Evolutionary conservation across 1,140 invertebrate species (phyloP), one percentile per base, ranked within the genome.

Genomic region (Brachystomella parvula): DNA sequence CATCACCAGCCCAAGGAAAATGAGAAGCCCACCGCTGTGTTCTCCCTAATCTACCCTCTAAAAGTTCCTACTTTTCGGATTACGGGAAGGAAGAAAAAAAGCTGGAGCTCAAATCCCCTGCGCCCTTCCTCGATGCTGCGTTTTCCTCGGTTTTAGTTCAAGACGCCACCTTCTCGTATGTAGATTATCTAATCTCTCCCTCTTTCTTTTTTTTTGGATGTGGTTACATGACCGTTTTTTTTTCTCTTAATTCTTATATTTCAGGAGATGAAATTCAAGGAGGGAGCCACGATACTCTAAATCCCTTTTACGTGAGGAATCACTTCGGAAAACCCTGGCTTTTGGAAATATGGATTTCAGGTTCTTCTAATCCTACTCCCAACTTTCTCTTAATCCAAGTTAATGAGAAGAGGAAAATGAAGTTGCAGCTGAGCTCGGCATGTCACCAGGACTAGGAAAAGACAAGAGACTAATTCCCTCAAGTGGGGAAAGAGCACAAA

Each of bases 131-230:
- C 24, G 9, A 56, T 68, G 47, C 39, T 69, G 63, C 68, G 68
- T 47, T 63, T 69, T 65, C 29, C 44, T 21, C 44, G 64, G 68
- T 63, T 65, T 69, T 57, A 26, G 64, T 62, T 61, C 64, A 63
- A 69, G 47, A 69, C 68, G 68, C 68, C 68, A 69, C 68, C 68
- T 69, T 65, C 65, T 65, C 57, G 67, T 69, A 57, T 64, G 29
- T 60, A 60, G 58, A 60, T 60, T 60, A 60, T 60, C 58, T 60
- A 60, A 60, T 60, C 58, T 60, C 58, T 32, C 33, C 15, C 58
- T 30, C 30, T 24, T 24, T 60, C 49, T 53, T 53, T 26, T 26
- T 39, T 39, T 39, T 39, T 6, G 35, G 19, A 6, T 39, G 19
- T 19, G 19, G 35, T 39, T 24, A 19, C 49, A 53, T 53, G 49